These are phyloP conservation scores for Dryobotodes eremita DNA, from an alignment of 2,888 invertebrate species.

Conservation along the genomic window DNA sequence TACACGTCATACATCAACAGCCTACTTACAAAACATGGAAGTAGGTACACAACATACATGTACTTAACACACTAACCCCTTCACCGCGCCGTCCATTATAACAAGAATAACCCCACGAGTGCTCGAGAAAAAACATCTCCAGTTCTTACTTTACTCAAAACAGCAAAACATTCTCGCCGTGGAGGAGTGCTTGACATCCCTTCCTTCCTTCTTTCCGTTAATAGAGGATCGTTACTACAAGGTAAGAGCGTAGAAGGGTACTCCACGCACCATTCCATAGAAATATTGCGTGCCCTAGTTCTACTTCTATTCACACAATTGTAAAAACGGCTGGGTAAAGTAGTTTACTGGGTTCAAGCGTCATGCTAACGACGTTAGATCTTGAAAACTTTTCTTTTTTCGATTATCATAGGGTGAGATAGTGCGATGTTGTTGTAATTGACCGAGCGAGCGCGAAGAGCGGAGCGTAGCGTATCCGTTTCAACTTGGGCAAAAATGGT, in stretches of 20 bases:
- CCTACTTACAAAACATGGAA: conserved; percentile 9
- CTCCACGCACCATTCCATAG: conserved; percentile 77
- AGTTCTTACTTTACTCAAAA: conserved; percentile 72
- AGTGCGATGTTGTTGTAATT: not conserved
- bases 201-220: conserved; percentile 65
- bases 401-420: conserved; percentile 23
- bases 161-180: conserved; percentile 75
- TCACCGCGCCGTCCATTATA: conserved; percentile 32
- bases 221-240: conserved; percentile 80
- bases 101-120: conserved; percentile 42
- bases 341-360: conserved; percentile 72
- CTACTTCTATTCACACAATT: conserved; percentile 75
- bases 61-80: conserved; percentile 24
- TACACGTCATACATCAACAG: conserved; percentile 11
- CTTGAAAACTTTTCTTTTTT: conserved; percentile 54
- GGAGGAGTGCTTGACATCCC: conserved; percentile 71
- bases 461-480: too few species aligned
- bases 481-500: too few species aligned
- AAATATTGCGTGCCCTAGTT: conserved; percentile 83
- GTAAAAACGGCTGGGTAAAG: conserved; percentile 67
- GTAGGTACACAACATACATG: not conserved
- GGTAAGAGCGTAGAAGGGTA: conserved; percentile 68
- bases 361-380: conserved; percentile 75
- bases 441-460: too few species aligned
- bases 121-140: conserved; percentile 61